Conservation (phyloP, 2,113 vertebrate species). For the Burhinus oedicnemus region DNA sequence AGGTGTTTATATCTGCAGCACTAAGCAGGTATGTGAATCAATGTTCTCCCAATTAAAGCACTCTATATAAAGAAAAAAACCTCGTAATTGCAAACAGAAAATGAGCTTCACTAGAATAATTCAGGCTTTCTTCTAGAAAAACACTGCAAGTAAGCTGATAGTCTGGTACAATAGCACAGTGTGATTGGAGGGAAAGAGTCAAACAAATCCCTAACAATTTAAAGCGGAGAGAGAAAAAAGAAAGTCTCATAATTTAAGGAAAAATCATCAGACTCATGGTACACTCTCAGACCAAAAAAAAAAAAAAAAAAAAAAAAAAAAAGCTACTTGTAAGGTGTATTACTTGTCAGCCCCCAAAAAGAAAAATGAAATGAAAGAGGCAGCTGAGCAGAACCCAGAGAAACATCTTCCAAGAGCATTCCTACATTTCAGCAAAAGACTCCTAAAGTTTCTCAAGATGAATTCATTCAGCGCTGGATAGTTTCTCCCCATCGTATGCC, state of each 20-base stretch:
- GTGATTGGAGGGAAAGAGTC: background rate
- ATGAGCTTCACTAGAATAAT: background rate
- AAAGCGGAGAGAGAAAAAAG: background rate
- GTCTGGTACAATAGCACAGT: background rate
- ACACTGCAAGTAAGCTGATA: background rate
- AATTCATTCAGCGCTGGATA: background rate
- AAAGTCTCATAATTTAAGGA: background rate
- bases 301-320: no score
- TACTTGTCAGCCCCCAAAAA: background rate
- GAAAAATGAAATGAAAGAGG: background rate
- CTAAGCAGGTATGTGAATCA: background rate
- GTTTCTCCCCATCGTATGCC: background rate
- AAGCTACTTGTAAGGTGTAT: background rate
- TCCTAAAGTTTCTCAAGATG: background rate
- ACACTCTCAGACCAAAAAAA: background rate
- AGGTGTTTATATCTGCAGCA: background rate
- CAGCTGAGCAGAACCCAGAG: background rate
- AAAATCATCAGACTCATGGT: background rate
- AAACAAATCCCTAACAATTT: background rate
- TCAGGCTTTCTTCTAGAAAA: background rate
- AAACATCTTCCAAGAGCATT: background rate
- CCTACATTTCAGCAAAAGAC: background rate
- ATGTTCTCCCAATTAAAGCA: background rate
- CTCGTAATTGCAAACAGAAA: background rate
- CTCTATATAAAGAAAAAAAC: background rate